Evolutionary conservation across 2,888 invertebrate genomes (phyloP), one percentile per base, ranked within the genome.

Genomic region (Oscheius myriophilus): DNA sequence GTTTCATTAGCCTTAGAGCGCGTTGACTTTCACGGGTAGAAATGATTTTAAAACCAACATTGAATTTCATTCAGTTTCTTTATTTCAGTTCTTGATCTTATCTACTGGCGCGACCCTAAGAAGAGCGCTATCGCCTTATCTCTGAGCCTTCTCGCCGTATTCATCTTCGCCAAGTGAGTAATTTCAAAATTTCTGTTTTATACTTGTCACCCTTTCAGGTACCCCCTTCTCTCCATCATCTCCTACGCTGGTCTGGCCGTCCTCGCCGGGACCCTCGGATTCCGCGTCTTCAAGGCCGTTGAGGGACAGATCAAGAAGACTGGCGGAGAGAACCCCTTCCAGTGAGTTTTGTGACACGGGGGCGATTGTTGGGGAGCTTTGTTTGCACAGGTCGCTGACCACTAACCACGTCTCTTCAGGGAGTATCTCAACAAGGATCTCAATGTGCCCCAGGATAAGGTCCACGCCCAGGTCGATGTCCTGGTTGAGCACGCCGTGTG

Each of bases 71-170:
- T 49, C 39, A 49, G 21, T 57, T 23, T 57, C 12, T 25, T 26
- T 45, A 12, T 52, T 63, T 76, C 77, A 85, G 85, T 85, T 49
- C 74, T 82, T 52, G 85, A 85, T 51, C 91, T 97, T 89, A 92
- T 98, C 88, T 96, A 97, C 90, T 98, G 97, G 97, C 92, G 96
- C 82, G 93, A 94, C 90, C 92, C 94, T 83, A 93, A 93, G 90
- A 94, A 93, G 89, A 93, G 95, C 79, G 97, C 94, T 82, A 91
- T 92, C 86, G 95, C 95, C 79, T 94, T 97, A 88, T 95, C 94
- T 87, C 92, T 92, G 82, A 92, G 93, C 82, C 91, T 97, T 87
- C 91, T 92, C 86, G 91, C 94, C 87, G 92, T 97, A 86, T 90
- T 96, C 89, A 93, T 96, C 86, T 91, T 98, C 89, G 93, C 95